These are phyloP conservation scores for Allophyes oxyacanthae DNA, from an alignment of 2,888 invertebrate species.

Conservation along the genomic window DNA sequence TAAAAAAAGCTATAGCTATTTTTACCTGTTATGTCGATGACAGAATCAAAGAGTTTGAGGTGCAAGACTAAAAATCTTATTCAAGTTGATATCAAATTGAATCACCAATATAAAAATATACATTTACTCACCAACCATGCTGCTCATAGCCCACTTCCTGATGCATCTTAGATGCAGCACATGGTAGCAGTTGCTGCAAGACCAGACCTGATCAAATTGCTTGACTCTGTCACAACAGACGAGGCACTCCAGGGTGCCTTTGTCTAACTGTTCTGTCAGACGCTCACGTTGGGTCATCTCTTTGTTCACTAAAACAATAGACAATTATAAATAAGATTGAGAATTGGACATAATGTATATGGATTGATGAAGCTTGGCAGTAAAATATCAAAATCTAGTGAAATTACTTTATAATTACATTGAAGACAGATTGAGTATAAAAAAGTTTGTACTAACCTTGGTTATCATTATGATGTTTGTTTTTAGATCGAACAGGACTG, in stretches of 20 bases:
- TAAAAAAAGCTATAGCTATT: no score
- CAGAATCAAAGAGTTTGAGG: no score
- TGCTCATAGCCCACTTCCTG: conserved; percentile 96
- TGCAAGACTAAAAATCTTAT: no score
- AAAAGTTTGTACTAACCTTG: conserved; percentile 57
- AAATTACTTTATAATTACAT: no score
- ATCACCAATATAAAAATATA: neutral
- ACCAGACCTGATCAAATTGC: conserved; percentile 95
- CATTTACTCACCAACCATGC: conserved; percentile 89
- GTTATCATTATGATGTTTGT: conserved; percentile 63
- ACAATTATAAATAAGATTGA: no score
- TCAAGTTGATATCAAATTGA: no score
- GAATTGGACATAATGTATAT: no score
- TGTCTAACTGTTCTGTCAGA: conserved; percentile 94
- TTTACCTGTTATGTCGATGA: no score
- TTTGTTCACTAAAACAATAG: conserved; percentile 9
- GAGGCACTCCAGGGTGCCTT: conserved; percentile 96
- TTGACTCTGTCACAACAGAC: conserved; percentile 97
- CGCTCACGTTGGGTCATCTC: conserved; percentile 94
- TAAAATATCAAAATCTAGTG: no score
- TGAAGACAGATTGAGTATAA: neutral
- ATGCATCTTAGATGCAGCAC: conserved; percentile 97
- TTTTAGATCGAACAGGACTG: conserved; percentile 72
- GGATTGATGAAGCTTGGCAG: no score
- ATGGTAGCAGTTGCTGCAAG: conserved; percentile 97